Percentiles rank a stretch among this genome's conserved stretches.
phyloP scores from a whole-genome alignment of 2,797 vertebrate species.

The Moxostoma hubbsi region DNA sequence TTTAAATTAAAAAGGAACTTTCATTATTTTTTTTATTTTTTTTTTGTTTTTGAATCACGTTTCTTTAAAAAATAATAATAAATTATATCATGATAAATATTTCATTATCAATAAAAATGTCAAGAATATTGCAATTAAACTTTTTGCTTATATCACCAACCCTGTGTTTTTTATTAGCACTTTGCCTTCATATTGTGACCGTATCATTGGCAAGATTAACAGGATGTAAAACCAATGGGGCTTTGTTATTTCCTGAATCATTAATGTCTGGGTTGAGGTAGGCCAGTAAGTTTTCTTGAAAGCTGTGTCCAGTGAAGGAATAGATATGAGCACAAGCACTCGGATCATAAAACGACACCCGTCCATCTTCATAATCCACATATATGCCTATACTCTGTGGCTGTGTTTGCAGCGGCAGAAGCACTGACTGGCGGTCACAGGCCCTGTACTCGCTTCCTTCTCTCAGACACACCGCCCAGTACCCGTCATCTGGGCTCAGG shows the following conservation, averaged over 20 bases:
- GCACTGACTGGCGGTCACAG: conserved; percentile 65
- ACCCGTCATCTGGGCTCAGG: conserved; percentile 72
- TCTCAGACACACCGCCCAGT: conserved; percentile 74
- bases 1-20: too few relatives aligned
- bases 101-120: too few relatives aligned
- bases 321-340: conserved; percentile 69
- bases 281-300: conserved; percentile 69
- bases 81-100: too few relatives aligned
- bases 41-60: too few relatives aligned
- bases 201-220: conserved; percentile 44
- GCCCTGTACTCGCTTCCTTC: conserved; percentile 70
- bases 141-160: too few relatives aligned
- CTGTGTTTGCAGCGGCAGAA: conserved; percentile 60
- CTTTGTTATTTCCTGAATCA: conserved; percentile 64
- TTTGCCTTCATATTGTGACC: conserved; percentile 66
- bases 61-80: too few relatives aligned
- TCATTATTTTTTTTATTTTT: too few relatives aligned
- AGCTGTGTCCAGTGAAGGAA: conserved; percentile 65
- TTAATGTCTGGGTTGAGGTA: conserved; percentile 75
- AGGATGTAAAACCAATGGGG: conserved; percentile 65
- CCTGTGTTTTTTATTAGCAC: background rate
- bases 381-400: conserved; percentile 68
- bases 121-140: too few relatives aligned
- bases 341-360: conserved; percentile 72
- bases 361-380: conserved; percentile 71